Evolutionary conservation across 2,797 vertebrate genomes (phyloP).

Genomic region (Manis pentadactyla): DNA sequence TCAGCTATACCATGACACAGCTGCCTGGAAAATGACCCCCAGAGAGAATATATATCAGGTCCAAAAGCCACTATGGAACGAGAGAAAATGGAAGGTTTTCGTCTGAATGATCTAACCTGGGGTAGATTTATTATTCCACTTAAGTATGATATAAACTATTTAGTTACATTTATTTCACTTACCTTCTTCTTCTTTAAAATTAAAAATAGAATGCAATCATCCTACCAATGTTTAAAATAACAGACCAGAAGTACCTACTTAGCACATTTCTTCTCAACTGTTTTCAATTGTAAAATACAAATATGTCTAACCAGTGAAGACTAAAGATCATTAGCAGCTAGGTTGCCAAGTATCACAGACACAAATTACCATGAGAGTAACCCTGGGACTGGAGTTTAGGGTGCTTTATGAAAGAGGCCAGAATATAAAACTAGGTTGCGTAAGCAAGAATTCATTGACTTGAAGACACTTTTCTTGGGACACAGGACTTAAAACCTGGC

Average conservation of each 20-base stretch:
- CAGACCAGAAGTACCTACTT: neutral
- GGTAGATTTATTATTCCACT: neutral
- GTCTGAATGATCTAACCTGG: neutral
- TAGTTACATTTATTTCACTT: neutral
- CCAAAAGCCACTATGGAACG: neutral
- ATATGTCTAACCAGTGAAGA: neutral
- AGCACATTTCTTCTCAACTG: neutral
- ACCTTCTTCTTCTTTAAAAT: neutral
- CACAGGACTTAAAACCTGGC: constrained; percentile 18
- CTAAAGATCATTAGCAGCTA: neutral
- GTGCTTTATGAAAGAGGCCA: neutral
- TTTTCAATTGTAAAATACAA: neutral
- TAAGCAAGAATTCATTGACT: constrained; percentile 2
- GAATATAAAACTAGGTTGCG: neutral
- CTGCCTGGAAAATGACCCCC: neutral
- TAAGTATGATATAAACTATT: neutral
- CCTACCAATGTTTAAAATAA: neutral
- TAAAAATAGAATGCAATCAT: constrained; percentile 11
- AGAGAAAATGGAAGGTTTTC: neutral
- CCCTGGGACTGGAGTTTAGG: neutral
- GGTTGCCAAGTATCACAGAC: neutral
- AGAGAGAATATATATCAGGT: neutral
- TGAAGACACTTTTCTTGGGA: neutral
- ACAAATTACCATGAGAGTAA: neutral
- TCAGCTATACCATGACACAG: neutral